Percentiles rank a stretch among this genome's conserved stretches.
These are phyloP conservation scores for Unio delphinus DNA, from an alignment of 2,888 invertebrate species.

Conservation along the genomic window DNA sequence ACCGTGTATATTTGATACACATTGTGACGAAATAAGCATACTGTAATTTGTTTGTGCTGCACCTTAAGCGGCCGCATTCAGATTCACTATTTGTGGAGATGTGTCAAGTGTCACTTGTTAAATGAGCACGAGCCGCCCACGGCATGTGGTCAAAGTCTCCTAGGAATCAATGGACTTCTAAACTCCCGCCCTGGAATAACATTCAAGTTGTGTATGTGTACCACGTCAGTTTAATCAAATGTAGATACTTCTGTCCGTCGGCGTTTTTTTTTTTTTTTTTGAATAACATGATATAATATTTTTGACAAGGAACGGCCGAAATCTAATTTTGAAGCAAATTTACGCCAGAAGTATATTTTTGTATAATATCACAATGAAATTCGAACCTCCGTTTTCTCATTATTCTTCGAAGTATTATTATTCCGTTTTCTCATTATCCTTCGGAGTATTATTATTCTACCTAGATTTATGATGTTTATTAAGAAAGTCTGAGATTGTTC, in stretches of 20 bases:
- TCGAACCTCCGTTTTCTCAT: too few species aligned
- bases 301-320: not conserved
- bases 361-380: too few species aligned
- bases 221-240: constrained; percentile 33
- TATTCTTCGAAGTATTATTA: too few species aligned
- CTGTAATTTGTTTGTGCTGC: too few species aligned
- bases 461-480: too few species aligned
- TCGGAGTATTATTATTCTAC: too few species aligned
- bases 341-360: too few species aligned
- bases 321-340: too few species aligned
- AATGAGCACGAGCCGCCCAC: constrained; percentile 19
- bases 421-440: too few species aligned
- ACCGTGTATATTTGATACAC: too few species aligned
- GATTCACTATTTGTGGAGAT: constrained; percentile 11
- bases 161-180: constrained; percentile 36
- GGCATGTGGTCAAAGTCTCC: constrained; percentile 36
- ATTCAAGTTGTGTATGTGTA: constrained; percentile 21
- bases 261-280: constrained; percentile 25
- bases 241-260: constrained; percentile 25
- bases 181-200: constrained; percentile 14
- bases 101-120: constrained; percentile 15
- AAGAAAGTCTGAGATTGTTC: too few species aligned
- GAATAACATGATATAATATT: not conserved
- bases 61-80: constrained; percentile 11
- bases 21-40: too few species aligned